Evolutionary conservation across 2,113 vertebrate genomes (phyloP).

Genomic region (Nycticorax nycticorax): DNA sequence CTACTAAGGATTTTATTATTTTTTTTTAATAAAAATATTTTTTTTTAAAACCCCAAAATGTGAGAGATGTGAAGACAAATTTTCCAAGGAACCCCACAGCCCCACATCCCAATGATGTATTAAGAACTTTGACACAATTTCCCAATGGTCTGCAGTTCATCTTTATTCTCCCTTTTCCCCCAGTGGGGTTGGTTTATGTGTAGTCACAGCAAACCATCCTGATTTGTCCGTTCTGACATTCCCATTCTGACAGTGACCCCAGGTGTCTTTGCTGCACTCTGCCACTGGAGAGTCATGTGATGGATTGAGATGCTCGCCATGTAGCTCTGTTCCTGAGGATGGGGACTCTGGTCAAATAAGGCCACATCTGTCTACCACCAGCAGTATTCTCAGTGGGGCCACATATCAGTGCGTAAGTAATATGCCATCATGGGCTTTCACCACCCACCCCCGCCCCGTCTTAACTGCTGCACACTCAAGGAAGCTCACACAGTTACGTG

Average conservation of each 20-base stretch:
- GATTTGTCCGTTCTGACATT: slow-evolving; percentile 30
- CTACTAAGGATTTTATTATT: neutral
- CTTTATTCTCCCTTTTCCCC: neutral
- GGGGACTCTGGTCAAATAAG: neutral
- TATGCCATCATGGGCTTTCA: neutral
- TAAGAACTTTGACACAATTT: slow-evolving; percentile 25
- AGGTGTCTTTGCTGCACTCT: neutral
- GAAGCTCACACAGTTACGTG: neutral
- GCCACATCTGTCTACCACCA: neutral
- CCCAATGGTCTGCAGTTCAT: neutral
- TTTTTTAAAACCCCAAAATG: neutral
- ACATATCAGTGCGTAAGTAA: neutral
- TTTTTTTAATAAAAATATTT: neutral
- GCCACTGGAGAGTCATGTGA: neutral
- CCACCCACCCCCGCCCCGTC: no score
- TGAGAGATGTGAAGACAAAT: slow-evolving; percentile 5
- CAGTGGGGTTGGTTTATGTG: neutral
- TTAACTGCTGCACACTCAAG: neutral
- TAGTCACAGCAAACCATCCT: neutral
- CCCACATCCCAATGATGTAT: neutral
- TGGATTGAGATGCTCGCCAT: neutral
- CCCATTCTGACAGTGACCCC: neutral
- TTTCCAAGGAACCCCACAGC: neutral
- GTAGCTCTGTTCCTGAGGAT: neutral
- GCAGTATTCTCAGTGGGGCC: neutral